These are phyloP conservation scores for Microtus oregoni DNA, from an alignment of 2,113 vertebrate genomes.

Conservation along the genomic window DNA sequence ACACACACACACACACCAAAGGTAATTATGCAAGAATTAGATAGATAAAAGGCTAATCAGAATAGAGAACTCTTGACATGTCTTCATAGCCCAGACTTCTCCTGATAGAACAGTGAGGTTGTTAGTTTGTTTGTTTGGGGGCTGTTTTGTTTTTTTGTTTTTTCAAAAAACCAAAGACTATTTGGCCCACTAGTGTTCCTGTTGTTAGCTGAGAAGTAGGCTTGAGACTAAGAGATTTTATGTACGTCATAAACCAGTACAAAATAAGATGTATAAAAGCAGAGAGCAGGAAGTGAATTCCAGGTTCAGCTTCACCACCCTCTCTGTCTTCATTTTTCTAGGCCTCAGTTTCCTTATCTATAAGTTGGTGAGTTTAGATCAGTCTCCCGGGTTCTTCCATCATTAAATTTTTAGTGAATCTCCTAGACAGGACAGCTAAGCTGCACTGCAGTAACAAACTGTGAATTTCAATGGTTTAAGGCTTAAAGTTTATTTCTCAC, in stretches of 20 bases:
- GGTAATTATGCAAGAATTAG: background rate
- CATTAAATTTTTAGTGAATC: conserved; percentile 10
- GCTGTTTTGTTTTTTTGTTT: background rate
- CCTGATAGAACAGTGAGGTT: background rate
- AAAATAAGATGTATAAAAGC: background rate
- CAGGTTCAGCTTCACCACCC: background rate
- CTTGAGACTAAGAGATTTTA: background rate
- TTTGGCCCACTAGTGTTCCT: background rate
- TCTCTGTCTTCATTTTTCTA: background rate
- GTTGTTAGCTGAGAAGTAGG: conserved; percentile 3
- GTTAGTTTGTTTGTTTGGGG: background rate
- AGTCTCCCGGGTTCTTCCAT: background rate
- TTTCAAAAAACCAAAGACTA: background rate
- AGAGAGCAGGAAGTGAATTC: background rate
- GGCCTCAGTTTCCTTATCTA: background rate
- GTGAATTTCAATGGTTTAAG: conserved; percentile 20
- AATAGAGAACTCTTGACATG: conserved; percentile 15
- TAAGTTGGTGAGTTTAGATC: background rate
- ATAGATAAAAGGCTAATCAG: background rate
- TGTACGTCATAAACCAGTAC: background rate
- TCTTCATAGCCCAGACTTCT: background rate
- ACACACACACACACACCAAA: background rate
- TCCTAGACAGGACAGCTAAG: background rate
- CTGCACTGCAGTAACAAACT: conserved; percentile 6
- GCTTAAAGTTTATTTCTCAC: conserved; percentile 26